A percentile compares a stretch with the other conserved stretches of the same genome.
Evolutionary conservation across 1,140 invertebrate species (phyloP).

Genomic region (Euura saliciscinereae): DNA sequence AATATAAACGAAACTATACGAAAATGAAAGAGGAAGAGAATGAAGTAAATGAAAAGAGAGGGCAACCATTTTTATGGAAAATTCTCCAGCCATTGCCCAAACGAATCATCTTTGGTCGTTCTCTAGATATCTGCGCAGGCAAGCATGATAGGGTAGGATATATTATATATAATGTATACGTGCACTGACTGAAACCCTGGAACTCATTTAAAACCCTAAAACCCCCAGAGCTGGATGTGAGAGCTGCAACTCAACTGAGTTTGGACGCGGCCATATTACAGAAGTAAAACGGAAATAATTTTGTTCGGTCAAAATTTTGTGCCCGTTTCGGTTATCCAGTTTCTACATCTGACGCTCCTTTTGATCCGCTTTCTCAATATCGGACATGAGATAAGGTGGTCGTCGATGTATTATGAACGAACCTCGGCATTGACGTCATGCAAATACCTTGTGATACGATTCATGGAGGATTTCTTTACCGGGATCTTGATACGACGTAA

Average conservation of each 20-base stretch:
- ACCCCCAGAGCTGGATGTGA: background rate
- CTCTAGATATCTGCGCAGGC: background rate
- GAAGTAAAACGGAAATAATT: slow-evolving; percentile 3
- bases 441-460: background rate
- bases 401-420: background rate
- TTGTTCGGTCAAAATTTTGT: background rate
- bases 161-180: background rate
- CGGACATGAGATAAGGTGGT: too few species aligned
- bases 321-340: background rate
- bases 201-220: background rate
- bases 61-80: background rate
- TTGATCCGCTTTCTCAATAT: too few species aligned
- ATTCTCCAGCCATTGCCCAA: background rate
- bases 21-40: background rate
- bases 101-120: background rate
- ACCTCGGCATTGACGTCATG: background rate
- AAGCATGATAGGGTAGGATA: too few species aligned
- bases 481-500: background rate
- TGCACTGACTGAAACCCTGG: background rate
- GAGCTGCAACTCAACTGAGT: background rate
- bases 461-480: background rate
- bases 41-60: background rate
- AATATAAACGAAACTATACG: background rate
- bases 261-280: background rate
- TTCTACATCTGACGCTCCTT: background rate